Evolutionary conservation across 2,888 invertebrate genomes (phyloP), one percentile per base, ranked within the genome.

Genomic region (Silvanus unidentatus): DNA sequence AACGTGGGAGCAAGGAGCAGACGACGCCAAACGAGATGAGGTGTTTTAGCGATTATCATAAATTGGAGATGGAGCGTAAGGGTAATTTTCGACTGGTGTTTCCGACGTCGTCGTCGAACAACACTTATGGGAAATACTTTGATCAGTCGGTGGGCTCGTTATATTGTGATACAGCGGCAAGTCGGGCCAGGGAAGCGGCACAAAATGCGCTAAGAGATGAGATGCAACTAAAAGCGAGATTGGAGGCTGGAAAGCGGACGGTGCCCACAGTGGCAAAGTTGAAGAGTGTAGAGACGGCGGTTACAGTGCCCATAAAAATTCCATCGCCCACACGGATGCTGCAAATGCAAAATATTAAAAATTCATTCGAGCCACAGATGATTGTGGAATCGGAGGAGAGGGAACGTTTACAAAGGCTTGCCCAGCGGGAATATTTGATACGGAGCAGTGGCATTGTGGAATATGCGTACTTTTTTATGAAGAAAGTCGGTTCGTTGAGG

Each of bases 171-270:
- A 90, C 89, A 0, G 83, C 82, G 0, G 81, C 87, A 0, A 88
- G 88, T 42, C 80, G 86, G 48, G 86, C 87, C 0, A 77, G 88
- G 38, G 88, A 87, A 47, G 85, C 85, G 63, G 85, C 86, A 40
- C 79, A 85, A 0, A 78, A 82, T 30, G 72, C 80, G 13, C 79
- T 87, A 55, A 76, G 86, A 10, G 82, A 86, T 44, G 85, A 86
- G 64, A 78, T 82, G 66, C 72, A 76, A 67, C 69, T 74, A 1
- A 78, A 77, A 67, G 78, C 77, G 2, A 81, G 79, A 68, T 71
- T 76, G 3, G 81, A 81, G 63, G 79, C 77, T 2, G 66, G 78
- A 0, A 79, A 77, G 54, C 71, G 77, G 5, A 71, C 78, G 5
- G 5, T 73, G 64, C 48, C 37, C 13, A 5, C 16, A n/a, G 22